These are phyloP conservation scores for Acipenser ruthenus DNA, from an alignment of 2,797 vertebrate genomes.

Conservation along the genomic window DNA sequence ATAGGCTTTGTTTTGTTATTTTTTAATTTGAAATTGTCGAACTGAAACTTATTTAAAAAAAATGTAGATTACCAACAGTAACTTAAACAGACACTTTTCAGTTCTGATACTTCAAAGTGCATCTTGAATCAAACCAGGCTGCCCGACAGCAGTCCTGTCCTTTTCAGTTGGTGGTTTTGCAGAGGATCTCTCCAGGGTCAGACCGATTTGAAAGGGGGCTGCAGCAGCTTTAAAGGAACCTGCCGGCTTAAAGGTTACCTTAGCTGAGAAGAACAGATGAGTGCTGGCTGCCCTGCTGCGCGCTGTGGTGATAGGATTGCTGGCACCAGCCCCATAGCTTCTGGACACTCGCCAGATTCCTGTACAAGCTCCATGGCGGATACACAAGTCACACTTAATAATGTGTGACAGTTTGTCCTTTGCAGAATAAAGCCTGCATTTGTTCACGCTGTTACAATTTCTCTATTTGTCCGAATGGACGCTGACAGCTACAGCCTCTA, in stretches of 20 bases:
- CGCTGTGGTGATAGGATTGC: conserved; percentile 4
- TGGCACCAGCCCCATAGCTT: conserved; percentile 6
- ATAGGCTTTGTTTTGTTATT: too few relatives aligned
- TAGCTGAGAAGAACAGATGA: conserved; percentile 11
- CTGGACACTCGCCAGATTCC: conserved; percentile 6
- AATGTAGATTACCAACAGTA: too few relatives aligned
- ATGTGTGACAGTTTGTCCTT: conserved; percentile 28
- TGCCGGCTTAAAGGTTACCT: neutral
- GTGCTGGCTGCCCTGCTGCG: neutral
- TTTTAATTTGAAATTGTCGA: too few relatives aligned
- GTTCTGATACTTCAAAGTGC: too few relatives aligned
- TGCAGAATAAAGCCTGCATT: conserved; percentile 35
- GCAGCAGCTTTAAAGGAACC: too few relatives aligned
- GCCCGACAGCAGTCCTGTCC: too few relatives aligned
- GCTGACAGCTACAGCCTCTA: conserved; percentile 42
- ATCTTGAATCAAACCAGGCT: too few relatives aligned
- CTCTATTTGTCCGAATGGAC: conserved; percentile 35
- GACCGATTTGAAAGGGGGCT: too few relatives aligned
- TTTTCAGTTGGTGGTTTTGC: too few relatives aligned
- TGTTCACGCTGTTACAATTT: conserved; percentile 32
- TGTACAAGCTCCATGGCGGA: conserved; percentile 4
- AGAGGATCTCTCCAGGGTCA: too few relatives aligned
- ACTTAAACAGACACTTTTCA: too few relatives aligned
- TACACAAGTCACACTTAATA: conserved; percentile 34
- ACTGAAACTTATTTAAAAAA: too few relatives aligned